Evolutionary conservation across 2,888 invertebrate species (phyloP).

Genomic region (Drosophila algonquin): DNA sequence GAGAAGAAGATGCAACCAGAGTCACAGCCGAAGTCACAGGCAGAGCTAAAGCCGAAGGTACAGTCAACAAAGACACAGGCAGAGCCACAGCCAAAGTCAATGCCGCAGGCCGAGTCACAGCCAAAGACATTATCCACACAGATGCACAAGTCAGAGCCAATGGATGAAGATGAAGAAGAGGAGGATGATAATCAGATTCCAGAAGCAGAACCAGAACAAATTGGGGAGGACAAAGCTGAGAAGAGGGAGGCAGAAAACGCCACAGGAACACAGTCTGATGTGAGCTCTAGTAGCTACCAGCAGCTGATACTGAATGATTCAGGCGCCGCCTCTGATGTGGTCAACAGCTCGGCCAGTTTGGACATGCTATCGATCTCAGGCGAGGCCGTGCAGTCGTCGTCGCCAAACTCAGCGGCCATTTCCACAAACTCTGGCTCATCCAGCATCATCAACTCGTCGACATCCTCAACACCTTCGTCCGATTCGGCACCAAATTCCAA

Average conservation of each 20-base stretch:
- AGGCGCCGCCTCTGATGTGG: slow-evolving; percentile 69
- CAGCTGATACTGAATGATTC: slow-evolving; percentile 75
- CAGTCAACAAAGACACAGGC: background rate
- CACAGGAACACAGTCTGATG: background rate
- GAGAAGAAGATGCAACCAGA: slow-evolving; percentile 19
- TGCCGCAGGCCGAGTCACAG: slow-evolving; percentile 16
- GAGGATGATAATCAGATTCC: background rate
- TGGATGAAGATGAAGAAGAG: background rate
- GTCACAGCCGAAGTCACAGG: slow-evolving; percentile 12
- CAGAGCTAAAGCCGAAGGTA: background rate
- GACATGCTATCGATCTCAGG: slow-evolving; percentile 71
- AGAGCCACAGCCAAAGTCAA: background rate
- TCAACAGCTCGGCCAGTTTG: slow-evolving; percentile 70
- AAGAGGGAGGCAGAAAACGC: background rate
- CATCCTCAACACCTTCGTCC: slow-evolving; percentile 67
- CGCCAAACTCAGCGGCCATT: slow-evolving; percentile 72
- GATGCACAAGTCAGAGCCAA: background rate
- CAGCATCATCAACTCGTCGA: slow-evolving; percentile 54
- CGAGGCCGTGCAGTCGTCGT: slow-evolving; percentile 75
- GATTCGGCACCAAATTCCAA: slow-evolving; percentile 67
- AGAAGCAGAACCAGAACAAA: background rate
- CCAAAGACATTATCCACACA: slow-evolving; percentile 1
- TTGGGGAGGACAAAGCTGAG: background rate
- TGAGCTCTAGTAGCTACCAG: slow-evolving; percentile 22
- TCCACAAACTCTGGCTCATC: slow-evolving; percentile 28